Evolutionary conservation across 2,888 invertebrate genomes (phyloP).

Genomic region (Agrochola macilenta): DNA sequence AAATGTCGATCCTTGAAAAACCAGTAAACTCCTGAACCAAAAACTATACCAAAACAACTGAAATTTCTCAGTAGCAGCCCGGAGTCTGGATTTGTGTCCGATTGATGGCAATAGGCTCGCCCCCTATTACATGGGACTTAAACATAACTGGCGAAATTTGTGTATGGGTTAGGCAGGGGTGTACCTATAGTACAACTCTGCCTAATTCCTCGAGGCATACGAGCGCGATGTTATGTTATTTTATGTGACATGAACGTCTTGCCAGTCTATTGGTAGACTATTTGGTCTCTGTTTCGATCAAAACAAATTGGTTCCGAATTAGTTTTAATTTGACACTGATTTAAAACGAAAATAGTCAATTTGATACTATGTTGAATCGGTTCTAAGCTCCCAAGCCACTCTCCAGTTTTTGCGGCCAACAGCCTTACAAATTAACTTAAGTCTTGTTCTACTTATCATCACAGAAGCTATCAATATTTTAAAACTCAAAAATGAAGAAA

Average conservation of each 20-base stretch:
- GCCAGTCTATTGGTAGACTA: neutral
- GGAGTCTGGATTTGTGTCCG: too few relatives aligned
- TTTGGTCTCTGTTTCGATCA: neutral
- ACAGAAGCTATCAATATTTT: neutral
- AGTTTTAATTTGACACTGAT: conserved; percentile 3
- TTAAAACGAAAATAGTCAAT: neutral
- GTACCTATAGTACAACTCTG: too few relatives aligned
- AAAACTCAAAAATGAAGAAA: neutral
- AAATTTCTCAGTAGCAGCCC: too few relatives aligned
- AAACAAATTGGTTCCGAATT: conserved; percentile 13
- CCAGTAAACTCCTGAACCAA: too few relatives aligned
- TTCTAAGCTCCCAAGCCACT: neutral
- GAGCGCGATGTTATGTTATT: too few relatives aligned
- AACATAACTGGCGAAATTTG: neutral
- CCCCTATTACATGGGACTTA: neutral
- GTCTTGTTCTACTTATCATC: neutral
- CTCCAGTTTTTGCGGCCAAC: too few relatives aligned
- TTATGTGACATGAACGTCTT: too few relatives aligned
- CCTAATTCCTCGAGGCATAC: too few relatives aligned
- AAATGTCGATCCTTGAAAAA: too few relatives aligned
- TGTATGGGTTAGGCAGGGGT: too few relatives aligned
- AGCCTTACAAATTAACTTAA: neutral
- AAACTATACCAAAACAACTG: too few relatives aligned
- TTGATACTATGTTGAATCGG: neutral
- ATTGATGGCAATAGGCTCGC: too few relatives aligned